Evolutionary conservation across 2,113 vertebrate genomes (phyloP).

Genomic region (Pseudolaguvia tuberculata): DNA sequence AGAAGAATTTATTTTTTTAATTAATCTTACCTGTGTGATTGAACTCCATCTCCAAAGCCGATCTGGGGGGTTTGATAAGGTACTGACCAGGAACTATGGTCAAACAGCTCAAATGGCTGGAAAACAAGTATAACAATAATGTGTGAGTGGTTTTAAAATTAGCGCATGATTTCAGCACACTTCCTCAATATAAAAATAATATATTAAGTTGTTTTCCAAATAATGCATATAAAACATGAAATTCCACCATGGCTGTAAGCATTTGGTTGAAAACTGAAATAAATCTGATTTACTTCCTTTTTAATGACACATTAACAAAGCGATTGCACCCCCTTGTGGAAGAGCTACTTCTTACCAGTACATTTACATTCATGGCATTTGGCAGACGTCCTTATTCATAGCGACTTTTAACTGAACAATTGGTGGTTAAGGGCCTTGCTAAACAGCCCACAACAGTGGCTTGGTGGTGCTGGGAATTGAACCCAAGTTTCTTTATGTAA

Average conservation of each 20-base stretch:
- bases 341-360: not conserved
- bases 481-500: not conserved
- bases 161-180: not conserved
- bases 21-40: conserved; percentile 63
- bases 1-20: conserved; percentile 13
- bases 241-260: not conserved
- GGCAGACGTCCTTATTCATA: no score
- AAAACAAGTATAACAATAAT: conserved; percentile 51
- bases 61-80: conserved; percentile 41
- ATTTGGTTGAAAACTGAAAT: not conserved
- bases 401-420: no score
- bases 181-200: no score
- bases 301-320: not conserved
- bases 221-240: not conserved
- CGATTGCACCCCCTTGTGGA: conserved; percentile 5
- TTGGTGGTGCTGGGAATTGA: no score
- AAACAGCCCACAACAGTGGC: no score
- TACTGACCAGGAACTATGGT: conserved; percentile 56
- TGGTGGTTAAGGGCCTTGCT: no score
- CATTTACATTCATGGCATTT: no score
- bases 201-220: not conserved
- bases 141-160: not conserved
- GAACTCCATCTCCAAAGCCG: conserved; percentile 37
- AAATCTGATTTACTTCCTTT: not conserved
- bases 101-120: conserved; percentile 56